Percentiles rank a stretch among this genome's conserved stretches.
These are phyloP conservation scores for Falco punctatus DNA, from an alignment of 2,113 vertebrate species.

Conservation along the genomic window DNA sequence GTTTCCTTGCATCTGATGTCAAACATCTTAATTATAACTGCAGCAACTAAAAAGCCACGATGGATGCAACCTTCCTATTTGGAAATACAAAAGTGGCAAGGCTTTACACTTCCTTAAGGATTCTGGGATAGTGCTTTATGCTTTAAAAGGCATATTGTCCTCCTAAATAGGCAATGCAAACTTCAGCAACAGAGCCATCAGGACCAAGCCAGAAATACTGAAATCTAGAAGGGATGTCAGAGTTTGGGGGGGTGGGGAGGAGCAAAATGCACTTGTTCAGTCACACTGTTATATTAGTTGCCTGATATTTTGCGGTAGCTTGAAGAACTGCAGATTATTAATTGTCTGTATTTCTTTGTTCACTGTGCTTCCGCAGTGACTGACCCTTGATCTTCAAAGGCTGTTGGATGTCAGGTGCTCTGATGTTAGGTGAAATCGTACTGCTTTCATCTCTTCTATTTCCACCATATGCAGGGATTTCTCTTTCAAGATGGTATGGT, in stretches of 20 bases:
- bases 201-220: neutral
- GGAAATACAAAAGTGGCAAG: neutral
- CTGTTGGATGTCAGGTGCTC: neutral
- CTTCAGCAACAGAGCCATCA: neutral
- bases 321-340: neutral
- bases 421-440: neutral
- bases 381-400: neutral
- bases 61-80: neutral
- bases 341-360: neutral
- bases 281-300: neutral
- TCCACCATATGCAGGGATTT: neutral
- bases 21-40: neutral
- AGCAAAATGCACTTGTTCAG: neutral
- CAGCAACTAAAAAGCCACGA: neutral
- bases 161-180: neutral
- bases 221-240: neutral
- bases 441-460: neutral
- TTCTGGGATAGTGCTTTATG: neutral
- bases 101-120: neutral
- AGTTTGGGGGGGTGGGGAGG: neutral
- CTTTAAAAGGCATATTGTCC: neutral
- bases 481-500: accelerated
- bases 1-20: neutral
- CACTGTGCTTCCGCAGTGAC: neutral
- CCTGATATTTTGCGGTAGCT: neutral